Percentiles rank a stretch among this genome's conserved stretches.
Evolutionary conservation across 2,797 vertebrate genomes (phyloP).

Genomic region (Rhodeus uyekii): DNA sequence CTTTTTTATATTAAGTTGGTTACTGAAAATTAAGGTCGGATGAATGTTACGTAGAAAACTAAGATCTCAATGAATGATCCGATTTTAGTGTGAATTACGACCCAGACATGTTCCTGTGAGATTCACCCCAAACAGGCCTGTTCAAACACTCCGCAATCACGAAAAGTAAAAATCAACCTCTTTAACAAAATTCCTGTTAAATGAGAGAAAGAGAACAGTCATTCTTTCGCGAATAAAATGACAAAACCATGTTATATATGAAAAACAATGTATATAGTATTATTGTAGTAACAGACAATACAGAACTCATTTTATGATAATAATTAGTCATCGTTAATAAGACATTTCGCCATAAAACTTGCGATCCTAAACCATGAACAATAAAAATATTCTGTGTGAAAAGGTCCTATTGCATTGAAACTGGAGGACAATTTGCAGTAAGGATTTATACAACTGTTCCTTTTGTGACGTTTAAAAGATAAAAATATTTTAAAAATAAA

Average conservation of each 20-base stretch:
- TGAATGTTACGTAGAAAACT: background rate
- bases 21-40: background rate
- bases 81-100: background rate
- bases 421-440: constrained; percentile 49
- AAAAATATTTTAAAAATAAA: constrained; percentile 3
- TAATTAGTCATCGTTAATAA: background rate
- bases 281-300: constrained; percentile 2
- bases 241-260: background rate
- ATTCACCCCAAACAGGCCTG: background rate
- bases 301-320: background rate
- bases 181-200: background rate
- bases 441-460: constrained; percentile 18
- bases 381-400: constrained; percentile 43
- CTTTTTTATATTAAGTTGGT: background rate
- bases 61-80: background rate
- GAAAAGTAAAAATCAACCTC: background rate
- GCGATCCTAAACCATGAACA: constrained; percentile 15
- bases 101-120: background rate
- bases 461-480: background rate
- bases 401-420: constrained; percentile 51
- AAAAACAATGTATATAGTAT: constrained; percentile 9
- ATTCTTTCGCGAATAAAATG: background rate
- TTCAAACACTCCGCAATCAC: background rate
- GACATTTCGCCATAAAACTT: constrained; percentile 27
- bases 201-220: background rate